Evolutionary conservation across 2,113 vertebrate genomes (phyloP), one percentile per base, ranked within the genome.

Genomic region (rabbit (Oryctolagus cuniculus)): DNA sequence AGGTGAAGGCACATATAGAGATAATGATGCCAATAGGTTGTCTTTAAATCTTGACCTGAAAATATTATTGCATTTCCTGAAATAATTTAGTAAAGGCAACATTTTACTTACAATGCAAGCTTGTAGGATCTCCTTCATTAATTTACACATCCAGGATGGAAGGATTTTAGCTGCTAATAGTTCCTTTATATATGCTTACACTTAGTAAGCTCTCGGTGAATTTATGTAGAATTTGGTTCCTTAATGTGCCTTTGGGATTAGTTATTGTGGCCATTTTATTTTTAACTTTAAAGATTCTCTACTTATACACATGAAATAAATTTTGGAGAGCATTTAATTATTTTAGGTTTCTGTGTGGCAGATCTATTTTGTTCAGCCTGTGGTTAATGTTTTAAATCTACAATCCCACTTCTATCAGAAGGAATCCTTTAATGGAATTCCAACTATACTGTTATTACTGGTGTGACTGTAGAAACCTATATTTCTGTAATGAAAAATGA

Each of bases 11-110:
- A 64, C 5, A 84, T 11, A n/a, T 29, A 19, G 27, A 61, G 69
- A 63, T 77, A 92, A 72, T 88, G 51, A 72, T 38, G 24, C 79
- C 31, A 92, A 78, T 82, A 86, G 31, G 7, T 5, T 89, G 34
- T 66, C 49, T 91, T 89, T 91, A 95, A 93, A 84, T 90, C 34
- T 91, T 95, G 34, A 92, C 64, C 11, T 84, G 19, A n/a, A 61
- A 87, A 3, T 69, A 87, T 69, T 75, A 82, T 6, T 84, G 16
- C 64, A 69, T 74, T 85, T 96, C 66, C 74, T 87, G 58, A 89
- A 93, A 80, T 66, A 94, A 94, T 44, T 2, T 53, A 87, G 31
- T 22, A 27, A 64, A 86, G 27, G 15, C 34, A 90, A 81, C 64
- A 72, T 22, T 90, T 77, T 78, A 78, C 16, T 49, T 82, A 58